phyloP scores from a whole-genome alignment of 2,888 invertebrate species.

The Operophtera brumata region DNA sequence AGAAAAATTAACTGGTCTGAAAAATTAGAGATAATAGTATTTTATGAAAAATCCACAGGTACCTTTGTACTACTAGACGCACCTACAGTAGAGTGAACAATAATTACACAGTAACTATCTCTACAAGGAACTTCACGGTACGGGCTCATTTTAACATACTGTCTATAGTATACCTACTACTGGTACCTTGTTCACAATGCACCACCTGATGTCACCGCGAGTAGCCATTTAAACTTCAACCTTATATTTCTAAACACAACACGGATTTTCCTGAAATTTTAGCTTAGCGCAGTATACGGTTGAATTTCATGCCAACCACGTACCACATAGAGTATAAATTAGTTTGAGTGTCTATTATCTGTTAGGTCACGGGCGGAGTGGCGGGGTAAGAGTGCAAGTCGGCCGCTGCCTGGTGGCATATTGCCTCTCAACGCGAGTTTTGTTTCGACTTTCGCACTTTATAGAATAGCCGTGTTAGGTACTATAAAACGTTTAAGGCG shows the following conservation, averaged over 20 bases:
- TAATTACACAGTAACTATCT: too few species aligned
- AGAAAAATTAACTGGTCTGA: too few species aligned
- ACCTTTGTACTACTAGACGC: too few species aligned
- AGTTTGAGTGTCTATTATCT: conserved; percentile 5
- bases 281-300: neutral
- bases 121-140: too few species aligned
- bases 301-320: neutral
- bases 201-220: neutral
- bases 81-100: too few species aligned
- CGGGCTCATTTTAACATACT: too few species aligned
- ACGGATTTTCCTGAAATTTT: neutral
- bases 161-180: too few species aligned
- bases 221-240: neutral
- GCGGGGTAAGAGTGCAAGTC: conserved; percentile 15
- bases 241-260: neutral
- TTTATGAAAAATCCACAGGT: too few species aligned
- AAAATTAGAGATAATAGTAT: too few species aligned
- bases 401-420: neutral
- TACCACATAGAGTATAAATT: neutral
- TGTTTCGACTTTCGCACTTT: too few species aligned
- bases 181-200: conserved; percentile 14
- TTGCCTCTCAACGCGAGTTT: conserved; percentile 20
- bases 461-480: too few species aligned
- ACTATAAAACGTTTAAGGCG: too few species aligned
- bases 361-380: conserved; percentile 11